A percentile compares a stretch with the other conserved stretches of the same genome.
Conservation (phyloP, 2,888 invertebrate species). For the Mechanitis messenoides region DNA sequence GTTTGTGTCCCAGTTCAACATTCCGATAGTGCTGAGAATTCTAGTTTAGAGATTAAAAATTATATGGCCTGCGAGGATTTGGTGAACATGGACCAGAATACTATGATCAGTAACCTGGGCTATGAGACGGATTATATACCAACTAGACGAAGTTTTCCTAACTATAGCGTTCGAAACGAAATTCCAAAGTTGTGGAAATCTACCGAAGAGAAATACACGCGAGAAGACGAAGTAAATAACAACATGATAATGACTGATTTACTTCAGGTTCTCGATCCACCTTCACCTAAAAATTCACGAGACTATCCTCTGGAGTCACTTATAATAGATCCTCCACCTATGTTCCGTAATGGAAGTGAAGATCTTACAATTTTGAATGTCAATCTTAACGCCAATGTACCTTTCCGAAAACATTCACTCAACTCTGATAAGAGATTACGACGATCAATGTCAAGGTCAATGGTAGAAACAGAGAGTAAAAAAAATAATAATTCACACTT, state of each 20-base stretch:
- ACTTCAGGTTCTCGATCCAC: constrained; percentile 58
- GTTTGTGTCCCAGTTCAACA: constrained; percentile 61
- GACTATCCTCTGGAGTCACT: constrained; percentile 52
- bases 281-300: constrained; percentile 53
- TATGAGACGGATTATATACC: constrained; percentile 56
- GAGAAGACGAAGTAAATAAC: constrained; percentile 39
- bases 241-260: constrained; percentile 43
- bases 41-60: constrained; percentile 73
- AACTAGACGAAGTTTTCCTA: constrained; percentile 81
- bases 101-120: constrained; percentile 65
- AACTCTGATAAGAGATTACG: constrained; percentile 78
- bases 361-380: constrained; percentile 64
- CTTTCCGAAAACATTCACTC: constrained; percentile 74
- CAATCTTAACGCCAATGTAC: constrained; percentile 59
- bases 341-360: constrained; percentile 74
- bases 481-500: constrained; percentile 45
- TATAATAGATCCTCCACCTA: constrained; percentile 76
- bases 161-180: constrained; percentile 72
- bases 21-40: constrained; percentile 78
- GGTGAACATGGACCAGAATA: constrained; percentile 79
- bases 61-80: constrained; percentile 83
- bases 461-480: constrained; percentile 64
- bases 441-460: constrained; percentile 64
- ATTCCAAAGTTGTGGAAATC: constrained; percentile 65
- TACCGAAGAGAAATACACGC: constrained; percentile 56